Evolutionary conservation across 1,140 invertebrate genomes (phyloP), one percentile per base, ranked within the genome.

Genomic region (Maniola jurtina): DNA sequence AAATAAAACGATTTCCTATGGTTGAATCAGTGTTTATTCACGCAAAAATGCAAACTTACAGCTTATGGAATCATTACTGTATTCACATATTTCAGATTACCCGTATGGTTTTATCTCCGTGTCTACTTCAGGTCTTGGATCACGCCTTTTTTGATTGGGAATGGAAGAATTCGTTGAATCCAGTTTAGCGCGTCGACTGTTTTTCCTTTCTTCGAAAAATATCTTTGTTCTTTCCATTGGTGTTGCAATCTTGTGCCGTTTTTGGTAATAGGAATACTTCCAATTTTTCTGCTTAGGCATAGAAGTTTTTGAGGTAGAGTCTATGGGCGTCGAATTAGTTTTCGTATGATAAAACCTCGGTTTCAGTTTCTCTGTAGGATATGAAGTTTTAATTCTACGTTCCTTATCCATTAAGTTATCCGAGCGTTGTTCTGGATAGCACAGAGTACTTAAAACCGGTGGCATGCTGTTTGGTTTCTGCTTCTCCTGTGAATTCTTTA

Each of bases 51-150:
- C 3, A 6, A 52, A 52, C 15, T 6, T 16, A 52, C 48, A 52
- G 2, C 0, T 5, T 16, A 52, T 25, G 1, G 15, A 14, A 11
- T 38, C 2, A 1, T 38, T 3, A 9, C 2, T 11, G 42, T 45
- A 13, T 45, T 25, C 15, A 25, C 7, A 7, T 6, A 0, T 52
- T 16, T 2, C 10, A 55, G 47, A 4, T 57, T 57, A 47, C 3
- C 47, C 58, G 16, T 69, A 69, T 16, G 62, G 16, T 54, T 62
- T 66, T 15, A 67, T 62, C 48, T 62, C 40, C 1, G 55, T 8
- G 7, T 69, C 63, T 15, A 61, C 56, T 9, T 47, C 54, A 36
- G 7, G 59, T 54, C 48, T 47, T 40, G 10, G 71, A 66, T 13
- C 8, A 2, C 33, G 54, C 15, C 10, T 34, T 11, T 35, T 55